Conservation (phyloP, 2,888 invertebrate species). For the Atrina japonica region DNA sequence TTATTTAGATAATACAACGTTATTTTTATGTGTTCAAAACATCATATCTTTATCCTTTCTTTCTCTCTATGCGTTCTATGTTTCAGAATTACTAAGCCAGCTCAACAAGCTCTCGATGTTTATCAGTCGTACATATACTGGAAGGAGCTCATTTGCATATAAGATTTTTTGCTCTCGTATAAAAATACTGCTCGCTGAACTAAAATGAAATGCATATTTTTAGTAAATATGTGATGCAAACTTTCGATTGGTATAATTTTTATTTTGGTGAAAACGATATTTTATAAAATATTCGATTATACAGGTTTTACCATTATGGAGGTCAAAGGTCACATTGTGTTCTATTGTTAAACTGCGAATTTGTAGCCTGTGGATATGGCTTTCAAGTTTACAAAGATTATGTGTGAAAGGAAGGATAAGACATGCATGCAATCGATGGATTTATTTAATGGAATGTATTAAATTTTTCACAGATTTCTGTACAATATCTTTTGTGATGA, state of each 20-base stretch:
- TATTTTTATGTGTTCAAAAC: background rate
- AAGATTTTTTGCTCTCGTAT: conserved; percentile 57
- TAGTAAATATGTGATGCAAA: conserved; percentile 15
- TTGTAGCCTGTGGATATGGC: too few species aligned
- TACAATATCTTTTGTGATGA: too few species aligned
- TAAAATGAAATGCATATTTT: conserved; percentile 25
- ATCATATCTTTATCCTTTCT: background rate
- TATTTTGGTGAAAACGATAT: conserved; percentile 30
- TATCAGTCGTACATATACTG: conserved; percentile 16
- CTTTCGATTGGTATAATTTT: conserved; percentile 42
- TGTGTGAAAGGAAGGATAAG: too few species aligned
- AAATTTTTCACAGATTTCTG: too few species aligned
- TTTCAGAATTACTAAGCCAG: background rate
- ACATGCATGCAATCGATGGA: background rate
- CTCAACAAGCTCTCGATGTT: conserved; percentile 13
- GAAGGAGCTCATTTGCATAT: conserved; percentile 68
- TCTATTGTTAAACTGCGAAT: too few species aligned
- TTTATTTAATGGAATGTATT: too few species aligned
- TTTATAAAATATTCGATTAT: conserved; percentile 37
- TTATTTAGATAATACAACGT: conserved; percentile 3
- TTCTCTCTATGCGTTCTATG: too few species aligned
- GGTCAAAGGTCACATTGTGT: conserved; percentile 20
- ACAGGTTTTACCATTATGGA: conserved; percentile 7
- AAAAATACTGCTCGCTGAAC: conserved; percentile 17
- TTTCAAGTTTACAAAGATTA: too few species aligned